Conservation (phyloP, 2,797 vertebrate species). For the Acomys russatus region DNA sequence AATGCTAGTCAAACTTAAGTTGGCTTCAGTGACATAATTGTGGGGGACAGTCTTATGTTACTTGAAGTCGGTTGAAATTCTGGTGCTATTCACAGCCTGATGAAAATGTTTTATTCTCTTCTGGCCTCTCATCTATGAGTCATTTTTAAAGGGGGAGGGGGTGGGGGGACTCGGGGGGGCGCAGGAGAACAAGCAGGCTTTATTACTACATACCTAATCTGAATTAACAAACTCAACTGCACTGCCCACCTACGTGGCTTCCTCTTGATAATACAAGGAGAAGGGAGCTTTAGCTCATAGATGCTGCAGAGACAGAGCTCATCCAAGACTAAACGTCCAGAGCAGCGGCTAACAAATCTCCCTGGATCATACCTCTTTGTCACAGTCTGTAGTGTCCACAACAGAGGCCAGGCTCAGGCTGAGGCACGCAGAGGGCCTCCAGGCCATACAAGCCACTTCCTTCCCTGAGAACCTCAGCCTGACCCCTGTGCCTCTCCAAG, state of each 20-base stretch:
- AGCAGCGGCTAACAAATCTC: background rate
- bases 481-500: background rate
- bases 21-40: background rate
- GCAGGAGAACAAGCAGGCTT: constrained; percentile 65
- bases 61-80: constrained; percentile 42
- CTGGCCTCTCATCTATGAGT: constrained; percentile 70
- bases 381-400: background rate
- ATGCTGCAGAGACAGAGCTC: background rate
- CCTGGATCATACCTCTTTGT: background rate
- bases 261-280: background rate
- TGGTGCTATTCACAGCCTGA: constrained; percentile 6
- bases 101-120: constrained; percentile 60
- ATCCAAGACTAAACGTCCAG: background rate
- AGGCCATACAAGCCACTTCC: background rate
- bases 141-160: constrained; percentile 57
- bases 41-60: background rate
- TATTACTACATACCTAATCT: background rate
- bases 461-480: background rate
- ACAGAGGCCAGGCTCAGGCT: background rate
- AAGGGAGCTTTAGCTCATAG: background rate
- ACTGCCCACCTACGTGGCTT: constrained; percentile 32
- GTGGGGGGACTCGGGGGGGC: background rate
- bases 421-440: background rate
- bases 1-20: constrained; percentile 7
- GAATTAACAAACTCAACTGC: constrained; percentile 55